Percentiles rank a stretch among this genome's conserved stretches.
Evolutionary conservation across 2,888 invertebrate species (phyloP).

Genomic region (Conus canariensis): DNA sequence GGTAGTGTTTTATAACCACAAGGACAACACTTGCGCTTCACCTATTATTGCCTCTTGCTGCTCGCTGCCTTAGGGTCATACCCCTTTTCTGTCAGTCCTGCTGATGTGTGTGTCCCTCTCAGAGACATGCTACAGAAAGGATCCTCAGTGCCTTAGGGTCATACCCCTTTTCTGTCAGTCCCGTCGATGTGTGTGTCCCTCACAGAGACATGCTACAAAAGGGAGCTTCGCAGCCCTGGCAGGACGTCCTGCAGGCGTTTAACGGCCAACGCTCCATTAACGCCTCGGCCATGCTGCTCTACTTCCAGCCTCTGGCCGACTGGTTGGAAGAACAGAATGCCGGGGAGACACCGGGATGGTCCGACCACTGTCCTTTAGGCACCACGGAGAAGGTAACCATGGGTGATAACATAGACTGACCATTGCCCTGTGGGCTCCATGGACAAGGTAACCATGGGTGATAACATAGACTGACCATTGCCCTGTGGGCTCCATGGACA

Average conservation of each 20-base stretch:
- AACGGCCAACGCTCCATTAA: slow-evolving; percentile 86
- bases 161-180: too few species aligned
- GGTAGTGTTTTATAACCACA: too few species aligned
- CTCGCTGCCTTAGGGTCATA: too few species aligned
- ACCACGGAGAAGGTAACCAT: slow-evolving; percentile 26
- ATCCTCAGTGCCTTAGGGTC: slow-evolving; percentile 79
- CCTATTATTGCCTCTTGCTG: too few species aligned
- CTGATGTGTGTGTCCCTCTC: background rate
- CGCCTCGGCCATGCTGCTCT: slow-evolving; percentile 87
- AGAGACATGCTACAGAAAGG: slow-evolving; percentile 78
- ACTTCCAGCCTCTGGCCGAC: slow-evolving; percentile 88
- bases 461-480: too few species aligned
- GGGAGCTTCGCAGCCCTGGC: slow-evolving; percentile 80
- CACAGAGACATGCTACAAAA: slow-evolving; percentile 75
- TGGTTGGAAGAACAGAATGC: slow-evolving; percentile 82
- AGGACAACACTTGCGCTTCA: too few species aligned
- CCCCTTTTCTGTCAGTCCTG: too few species aligned
- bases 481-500: too few species aligned
- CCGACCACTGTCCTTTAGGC: slow-evolving; percentile 29
- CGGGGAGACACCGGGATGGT: slow-evolving; percentile 29
- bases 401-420: background rate
- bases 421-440: too few species aligned
- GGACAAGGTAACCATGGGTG: too few species aligned
- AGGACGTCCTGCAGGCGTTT: slow-evolving; percentile 88
- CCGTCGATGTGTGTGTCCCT: background rate